Evolutionary conservation across 2,113 vertebrate genomes (phyloP).

Genomic region (Pogonocichla stellata): DNA sequence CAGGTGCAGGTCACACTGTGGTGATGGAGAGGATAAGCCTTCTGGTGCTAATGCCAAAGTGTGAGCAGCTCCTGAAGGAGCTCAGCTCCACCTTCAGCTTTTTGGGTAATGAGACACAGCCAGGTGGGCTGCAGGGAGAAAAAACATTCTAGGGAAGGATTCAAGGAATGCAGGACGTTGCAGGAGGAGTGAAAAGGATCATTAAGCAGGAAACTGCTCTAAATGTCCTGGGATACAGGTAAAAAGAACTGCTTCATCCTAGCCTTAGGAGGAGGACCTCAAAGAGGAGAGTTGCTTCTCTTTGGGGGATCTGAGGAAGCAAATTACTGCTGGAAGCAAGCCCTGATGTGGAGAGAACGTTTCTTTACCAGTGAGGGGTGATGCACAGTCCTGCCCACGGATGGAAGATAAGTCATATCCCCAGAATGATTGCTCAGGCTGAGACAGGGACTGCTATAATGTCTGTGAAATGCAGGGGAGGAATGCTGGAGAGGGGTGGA

Average conservation of each 20-base stretch:
- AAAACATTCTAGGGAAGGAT: not conserved
- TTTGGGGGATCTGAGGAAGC: not conserved
- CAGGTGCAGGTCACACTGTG: not conserved
- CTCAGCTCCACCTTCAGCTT: not conserved
- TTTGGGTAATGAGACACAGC: not conserved
- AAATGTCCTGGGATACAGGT: not conserved
- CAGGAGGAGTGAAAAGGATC: not conserved
- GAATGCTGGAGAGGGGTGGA: not conserved
- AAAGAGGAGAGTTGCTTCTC: not conserved
- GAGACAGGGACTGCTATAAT: not conserved
- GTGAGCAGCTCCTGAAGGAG: not conserved
- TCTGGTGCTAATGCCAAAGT: not conserved
- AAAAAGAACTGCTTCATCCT: not conserved
- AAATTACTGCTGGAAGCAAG: not conserved
- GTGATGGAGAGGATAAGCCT: not conserved
- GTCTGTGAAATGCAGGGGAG: not conserved
- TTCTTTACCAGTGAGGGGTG: not conserved
- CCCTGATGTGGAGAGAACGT: not conserved
- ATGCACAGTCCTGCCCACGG: not conserved
- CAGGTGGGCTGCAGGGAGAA: not conserved
- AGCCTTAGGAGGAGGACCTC: not conserved
- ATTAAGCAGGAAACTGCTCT: not conserved
- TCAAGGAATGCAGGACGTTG: not conserved
- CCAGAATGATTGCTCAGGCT: not conserved
- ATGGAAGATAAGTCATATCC: not conserved